phyloP scores from a whole-genome alignment of 2,797 vertebrate genomes.

The Pseudochirops cupreus region DNA sequence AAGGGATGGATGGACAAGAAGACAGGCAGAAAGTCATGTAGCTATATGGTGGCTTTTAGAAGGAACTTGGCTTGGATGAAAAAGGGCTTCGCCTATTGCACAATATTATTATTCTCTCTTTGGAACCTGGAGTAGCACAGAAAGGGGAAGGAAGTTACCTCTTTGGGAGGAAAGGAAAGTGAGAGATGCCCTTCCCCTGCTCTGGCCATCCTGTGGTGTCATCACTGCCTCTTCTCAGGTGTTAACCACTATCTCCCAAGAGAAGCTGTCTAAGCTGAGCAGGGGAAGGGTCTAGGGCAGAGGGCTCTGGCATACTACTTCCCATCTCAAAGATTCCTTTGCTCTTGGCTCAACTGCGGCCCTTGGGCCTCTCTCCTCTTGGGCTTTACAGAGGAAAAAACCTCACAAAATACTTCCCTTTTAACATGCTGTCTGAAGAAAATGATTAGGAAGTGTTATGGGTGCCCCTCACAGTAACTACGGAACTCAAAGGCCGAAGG shows the following conservation, averaged over 20 bases:
- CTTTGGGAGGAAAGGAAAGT: neutral
- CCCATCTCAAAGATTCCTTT: neutral
- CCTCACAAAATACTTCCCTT: neutral
- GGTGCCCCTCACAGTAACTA: neutral
- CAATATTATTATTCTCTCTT: neutral
- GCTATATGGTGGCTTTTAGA: neutral
- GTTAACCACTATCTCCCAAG: neutral
- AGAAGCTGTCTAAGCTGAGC: neutral
- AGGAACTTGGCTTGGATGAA: neutral
- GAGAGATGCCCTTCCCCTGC: neutral
- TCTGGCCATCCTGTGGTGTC: neutral
- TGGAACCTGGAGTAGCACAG: neutral
- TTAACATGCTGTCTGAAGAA: slow-evolving; percentile 15
- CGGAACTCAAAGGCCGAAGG: neutral
- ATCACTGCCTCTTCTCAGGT: neutral
- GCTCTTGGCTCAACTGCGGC: slow-evolving; percentile 1
- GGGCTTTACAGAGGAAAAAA: slow-evolving; percentile 44
- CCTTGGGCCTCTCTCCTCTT: slow-evolving; percentile 30
- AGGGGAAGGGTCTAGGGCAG: neutral
- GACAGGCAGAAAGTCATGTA: neutral
- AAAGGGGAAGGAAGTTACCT: neutral
- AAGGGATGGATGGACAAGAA: neutral
- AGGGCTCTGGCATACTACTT: neutral
- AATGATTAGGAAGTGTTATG: slow-evolving; percentile 12
- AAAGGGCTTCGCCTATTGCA: neutral